These are phyloP conservation scores for Orchesellides sinensis DNA, from an alignment of 2,888 invertebrate genomes.

Conservation along the genomic window DNA sequence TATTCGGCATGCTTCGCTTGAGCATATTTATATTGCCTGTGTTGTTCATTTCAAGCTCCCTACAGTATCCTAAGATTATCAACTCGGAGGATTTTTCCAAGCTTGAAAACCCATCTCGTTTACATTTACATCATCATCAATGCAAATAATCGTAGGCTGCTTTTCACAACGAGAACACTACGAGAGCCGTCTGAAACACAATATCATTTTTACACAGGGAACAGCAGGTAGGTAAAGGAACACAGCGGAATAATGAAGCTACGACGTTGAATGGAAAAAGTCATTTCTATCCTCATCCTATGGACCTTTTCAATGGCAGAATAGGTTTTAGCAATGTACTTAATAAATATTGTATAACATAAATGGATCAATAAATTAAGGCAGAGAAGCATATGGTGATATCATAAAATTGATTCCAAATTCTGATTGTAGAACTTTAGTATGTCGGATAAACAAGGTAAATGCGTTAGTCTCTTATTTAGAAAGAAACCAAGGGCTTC, in stretches of 20 bases:
- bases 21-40: background rate
- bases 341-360: too few species aligned
- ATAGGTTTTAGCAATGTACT: background rate
- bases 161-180: background rate
- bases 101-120: conserved; percentile 18
- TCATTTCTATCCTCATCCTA: background rate
- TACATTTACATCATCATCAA: conserved; percentile 28
- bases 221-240: background rate
- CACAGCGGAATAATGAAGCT: background rate
- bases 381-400: too few species aligned
- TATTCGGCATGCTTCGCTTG: background rate
- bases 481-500: too few species aligned
- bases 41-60: conserved; percentile 8
- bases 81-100: background rate
- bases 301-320: background rate
- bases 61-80: background rate
- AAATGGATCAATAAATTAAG: too few species aligned
- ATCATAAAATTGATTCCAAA: too few species aligned
- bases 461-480: too few species aligned
- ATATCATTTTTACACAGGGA: background rate
- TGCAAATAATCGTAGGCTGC: background rate
- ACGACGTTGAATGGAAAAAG: background rate
- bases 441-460: too few species aligned
- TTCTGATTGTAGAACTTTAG: too few species aligned
- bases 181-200: background rate